Base-by-base conservation (phyloP, 2,797 vertebrate genomes). In the Somateria mollissima region DNA sequence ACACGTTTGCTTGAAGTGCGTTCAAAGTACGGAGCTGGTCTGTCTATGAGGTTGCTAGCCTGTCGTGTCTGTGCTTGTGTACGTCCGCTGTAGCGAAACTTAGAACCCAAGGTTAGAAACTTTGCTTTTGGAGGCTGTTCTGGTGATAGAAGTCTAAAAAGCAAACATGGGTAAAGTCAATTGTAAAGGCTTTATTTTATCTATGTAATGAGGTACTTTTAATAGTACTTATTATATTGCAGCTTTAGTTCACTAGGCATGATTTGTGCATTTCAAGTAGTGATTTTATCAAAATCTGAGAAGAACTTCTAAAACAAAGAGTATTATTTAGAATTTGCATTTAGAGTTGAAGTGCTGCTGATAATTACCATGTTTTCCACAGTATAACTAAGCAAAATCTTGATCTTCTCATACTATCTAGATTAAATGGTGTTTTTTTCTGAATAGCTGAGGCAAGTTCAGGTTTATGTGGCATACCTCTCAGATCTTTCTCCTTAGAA, bases 41-140 rank as follows among this genome's bases (percentile, higher is more conserved):
- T 98, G 97, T 99, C 99, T 92, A 99, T 99, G 95, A 99, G 99
- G 82, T 98, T 98, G 97, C 99, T 99, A 30, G 99, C 99, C 94
- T 98, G 94, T 15, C 98, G 98, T 3, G 98, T 99, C 98, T 99
- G 99, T 6, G 99, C 98, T 96, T 99, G 99, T 0, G 99, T 99
- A 17, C 99, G 98, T 10, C 99, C 99, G 1, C 99, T 99, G 96
- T 99, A 99, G 78, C 99, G 99, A 97, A 99, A 99, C 98, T 99
- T 99, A 25, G 99, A 99, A 70, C 99, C 99, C 98, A 99, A 94
- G 37, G 99, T 99, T 94, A 99, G 96, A 96, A 99, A 99, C 93
- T 98, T 99, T 11, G 98, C 98, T 97, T 99, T 99, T 79, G 98
- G 98, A 67, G 99, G 99, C 95, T 98, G 98, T 61, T 99, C 99